Evolutionary conservation across 2,113 vertebrate genomes (phyloP).

Genomic region (Limanda limanda): DNA sequence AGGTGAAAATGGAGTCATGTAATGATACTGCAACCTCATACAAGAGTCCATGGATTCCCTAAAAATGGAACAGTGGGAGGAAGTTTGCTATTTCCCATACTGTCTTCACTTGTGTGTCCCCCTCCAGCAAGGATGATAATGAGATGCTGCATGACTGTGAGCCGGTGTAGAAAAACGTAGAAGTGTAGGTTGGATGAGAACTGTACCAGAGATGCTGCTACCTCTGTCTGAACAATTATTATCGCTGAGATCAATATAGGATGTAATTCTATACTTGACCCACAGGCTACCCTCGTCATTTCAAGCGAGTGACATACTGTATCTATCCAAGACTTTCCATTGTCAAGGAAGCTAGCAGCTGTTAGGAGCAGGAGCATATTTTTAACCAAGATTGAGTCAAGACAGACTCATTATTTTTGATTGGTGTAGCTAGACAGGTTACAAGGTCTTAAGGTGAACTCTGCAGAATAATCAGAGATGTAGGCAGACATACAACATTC

Average conservation of each 20-base stretch:
- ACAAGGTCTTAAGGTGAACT: neutral
- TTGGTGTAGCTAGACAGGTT: neutral
- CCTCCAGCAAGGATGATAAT: neutral
- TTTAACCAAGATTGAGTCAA: neutral
- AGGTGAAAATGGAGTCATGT: conserved; percentile 39
- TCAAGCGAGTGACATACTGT: neutral
- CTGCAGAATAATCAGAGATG: neutral
- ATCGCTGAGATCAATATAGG: conserved; percentile 22
- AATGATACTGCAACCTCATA: conserved; percentile 35
- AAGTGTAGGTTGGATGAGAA: neutral
- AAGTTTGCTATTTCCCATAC: neutral
- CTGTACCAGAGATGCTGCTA: conserved; percentile 3
- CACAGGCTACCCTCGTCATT: neutral
- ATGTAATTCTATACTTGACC: conserved; percentile 12
- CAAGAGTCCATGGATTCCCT: neutral
- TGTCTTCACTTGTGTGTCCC: neutral
- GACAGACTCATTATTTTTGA: neutral
- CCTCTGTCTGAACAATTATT: neutral
- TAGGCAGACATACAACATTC: neutral
- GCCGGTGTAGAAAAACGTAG: too few relatives aligned
- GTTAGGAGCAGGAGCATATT: neutral
- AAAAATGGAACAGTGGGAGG: neutral
- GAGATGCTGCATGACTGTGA: too few relatives aligned
- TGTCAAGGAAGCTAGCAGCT: neutral
- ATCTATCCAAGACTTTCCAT: neutral